Conservation (phyloP, 64 coral and sea anemone genomes). For the Cladopsammia gracilis region DNA sequence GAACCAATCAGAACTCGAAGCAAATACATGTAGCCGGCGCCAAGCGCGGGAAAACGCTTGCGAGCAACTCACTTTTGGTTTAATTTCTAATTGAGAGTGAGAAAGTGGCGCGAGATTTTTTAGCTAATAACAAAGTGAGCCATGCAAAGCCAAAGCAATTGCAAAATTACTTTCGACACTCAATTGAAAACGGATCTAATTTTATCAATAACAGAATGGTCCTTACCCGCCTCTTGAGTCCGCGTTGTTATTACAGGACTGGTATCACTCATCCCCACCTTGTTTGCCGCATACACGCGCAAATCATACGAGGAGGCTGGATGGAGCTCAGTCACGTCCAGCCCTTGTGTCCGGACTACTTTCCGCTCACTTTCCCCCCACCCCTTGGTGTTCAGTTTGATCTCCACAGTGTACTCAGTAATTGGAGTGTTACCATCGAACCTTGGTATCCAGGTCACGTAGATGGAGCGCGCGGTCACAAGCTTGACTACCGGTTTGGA, state of each 20-base stretch:
- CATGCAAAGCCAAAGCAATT: no score
- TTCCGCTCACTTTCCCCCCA: conserved; percentile 16
- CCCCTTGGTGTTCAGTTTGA: conserved; percentile 34
- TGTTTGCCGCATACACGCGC: conserved; percentile 77
- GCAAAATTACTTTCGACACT: no score
- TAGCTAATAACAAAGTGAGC: no score
- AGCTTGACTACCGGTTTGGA: conserved; percentile 42
- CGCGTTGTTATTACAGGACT: conserved; percentile 23
- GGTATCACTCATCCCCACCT: conserved; percentile 62
- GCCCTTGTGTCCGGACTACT: background rate
- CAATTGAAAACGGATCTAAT: no score
- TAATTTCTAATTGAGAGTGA: no score
- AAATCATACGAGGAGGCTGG: conserved; percentile 85
- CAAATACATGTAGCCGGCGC: no score
- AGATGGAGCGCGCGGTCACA: conserved; percentile 53
- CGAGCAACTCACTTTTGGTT: no score
- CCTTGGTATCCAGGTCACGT: conserved; percentile 66
- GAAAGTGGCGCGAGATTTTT: no score
- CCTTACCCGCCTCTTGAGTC: conserved; percentile 82
- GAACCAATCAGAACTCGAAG: no score
- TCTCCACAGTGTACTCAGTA: conserved; percentile 65
- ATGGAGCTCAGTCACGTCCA: conserved; percentile 34
- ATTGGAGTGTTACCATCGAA: conserved; percentile 78
- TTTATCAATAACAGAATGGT: background rate
- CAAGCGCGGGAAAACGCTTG: no score